phyloP scores from a whole-genome alignment of 2,888 invertebrate species.

The Lepidochitona cinerea region DNA sequence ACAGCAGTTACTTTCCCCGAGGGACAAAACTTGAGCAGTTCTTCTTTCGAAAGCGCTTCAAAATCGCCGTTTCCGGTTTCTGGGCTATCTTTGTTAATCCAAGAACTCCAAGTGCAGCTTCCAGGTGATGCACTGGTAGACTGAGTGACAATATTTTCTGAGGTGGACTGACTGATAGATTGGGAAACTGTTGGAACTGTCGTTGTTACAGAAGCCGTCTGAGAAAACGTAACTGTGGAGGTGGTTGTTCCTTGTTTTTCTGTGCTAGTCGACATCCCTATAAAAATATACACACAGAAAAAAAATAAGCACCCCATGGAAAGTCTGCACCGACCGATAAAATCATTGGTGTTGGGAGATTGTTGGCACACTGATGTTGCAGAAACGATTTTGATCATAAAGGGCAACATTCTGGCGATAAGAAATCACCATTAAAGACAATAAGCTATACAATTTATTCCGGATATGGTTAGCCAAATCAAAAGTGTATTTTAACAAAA shows the following conservation, averaged over 20 bases:
- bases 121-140: neutral
- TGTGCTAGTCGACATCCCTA: neutral
- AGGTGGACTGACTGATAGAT: conserved; percentile 14
- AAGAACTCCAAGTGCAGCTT: conserved; percentile 44
- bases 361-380: no score
- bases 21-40: conserved; percentile 36
- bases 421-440: no score
- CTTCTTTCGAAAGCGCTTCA: conserved; percentile 42
- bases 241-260: neutral
- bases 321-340: no score
- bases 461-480: no score
- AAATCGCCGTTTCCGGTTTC: conserved; percentile 44
- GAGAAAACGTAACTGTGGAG: neutral
- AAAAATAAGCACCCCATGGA: no score
- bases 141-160: neutral
- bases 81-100: conserved; percentile 52
- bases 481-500: no score
- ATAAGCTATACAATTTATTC: no score
- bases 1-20: conserved; percentile 44
- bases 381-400: no score
- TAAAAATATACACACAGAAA: no score
- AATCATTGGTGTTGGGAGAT: no score
- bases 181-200: conserved; percentile 3
- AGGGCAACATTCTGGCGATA: no score
- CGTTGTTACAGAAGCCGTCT: neutral